phyloP scores from a whole-genome alignment of 2,888 invertebrate genomes.

The Yponomeuta malinellus region DNA sequence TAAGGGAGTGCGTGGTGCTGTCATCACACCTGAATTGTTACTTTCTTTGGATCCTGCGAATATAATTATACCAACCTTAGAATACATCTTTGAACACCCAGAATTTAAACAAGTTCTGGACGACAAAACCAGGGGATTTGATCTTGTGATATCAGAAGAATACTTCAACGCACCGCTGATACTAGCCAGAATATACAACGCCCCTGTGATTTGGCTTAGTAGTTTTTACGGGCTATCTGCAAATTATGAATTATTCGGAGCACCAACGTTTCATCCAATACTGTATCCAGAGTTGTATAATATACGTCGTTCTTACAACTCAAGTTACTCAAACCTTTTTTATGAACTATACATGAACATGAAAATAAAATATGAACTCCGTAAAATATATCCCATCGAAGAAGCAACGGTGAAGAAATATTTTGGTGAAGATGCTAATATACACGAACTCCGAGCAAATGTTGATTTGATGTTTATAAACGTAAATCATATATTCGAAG shows the following conservation, averaged over 20 bases:
- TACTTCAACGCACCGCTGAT: neutral
- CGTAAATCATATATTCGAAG: slow-evolving; percentile 29
- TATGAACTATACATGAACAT: neutral
- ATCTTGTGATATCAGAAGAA: slow-evolving; percentile 8
- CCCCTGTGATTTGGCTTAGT: slow-evolving; percentile 8
- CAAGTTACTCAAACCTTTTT: neutral
- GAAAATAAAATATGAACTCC: too few relatives aligned
- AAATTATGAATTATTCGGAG: neutral
- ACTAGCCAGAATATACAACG: slow-evolving; percentile 1
- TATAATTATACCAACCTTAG: neutral
- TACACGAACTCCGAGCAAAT: slow-evolving; percentile 29
- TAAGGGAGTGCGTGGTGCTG: neutral
- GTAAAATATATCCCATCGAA: slow-evolving; percentile 21
- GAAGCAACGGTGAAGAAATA: slow-evolving; percentile 26
- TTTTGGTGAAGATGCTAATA: slow-evolving; percentile 28
- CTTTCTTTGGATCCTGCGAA: neutral
- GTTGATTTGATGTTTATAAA: slow-evolving; percentile 35
- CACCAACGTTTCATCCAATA: slow-evolving; percentile 6
- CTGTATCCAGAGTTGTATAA: slow-evolving; percentile 6
- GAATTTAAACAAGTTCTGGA: slow-evolving; percentile 1
- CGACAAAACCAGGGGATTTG: slow-evolving; percentile 5
- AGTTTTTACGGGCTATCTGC: neutral
- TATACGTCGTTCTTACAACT: neutral
- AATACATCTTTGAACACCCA: neutral
- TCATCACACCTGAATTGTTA: neutral